phyloP scores from a whole-genome alignment of 2,113 vertebrate species.

The Epinephelus fuscoguttatus region DNA sequence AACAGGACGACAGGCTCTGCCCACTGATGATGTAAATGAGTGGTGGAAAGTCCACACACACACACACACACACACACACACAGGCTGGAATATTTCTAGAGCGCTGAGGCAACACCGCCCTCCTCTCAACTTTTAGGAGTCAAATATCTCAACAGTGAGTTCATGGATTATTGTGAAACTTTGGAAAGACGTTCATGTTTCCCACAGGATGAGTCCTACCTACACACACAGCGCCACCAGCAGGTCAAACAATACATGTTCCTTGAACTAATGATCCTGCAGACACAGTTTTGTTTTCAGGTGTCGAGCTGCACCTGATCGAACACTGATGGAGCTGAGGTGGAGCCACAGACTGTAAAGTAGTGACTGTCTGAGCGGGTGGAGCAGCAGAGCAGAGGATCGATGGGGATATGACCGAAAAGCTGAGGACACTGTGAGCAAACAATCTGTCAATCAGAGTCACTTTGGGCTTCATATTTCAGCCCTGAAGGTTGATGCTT shows the following conservation, averaged over 20 bases:
- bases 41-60: conserved; percentile 24
- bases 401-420: too few species aligned
- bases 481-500: too few species aligned
- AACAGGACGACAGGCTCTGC: conserved; percentile 1
- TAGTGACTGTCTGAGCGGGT: too few species aligned
- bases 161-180: neutral
- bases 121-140: neutral
- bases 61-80: conserved; percentile 1
- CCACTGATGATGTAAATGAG: neutral
- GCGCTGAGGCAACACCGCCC: neutral
- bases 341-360: too few species aligned
- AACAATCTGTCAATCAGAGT: too few species aligned
- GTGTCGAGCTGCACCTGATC: too few species aligned
- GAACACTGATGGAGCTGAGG: too few species aligned
- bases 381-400: too few species aligned
- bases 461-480: too few species aligned
- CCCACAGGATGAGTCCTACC: neutral
- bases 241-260: neutral
- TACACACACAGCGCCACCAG: neutral
- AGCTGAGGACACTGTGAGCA: too few species aligned
- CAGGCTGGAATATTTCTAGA: neutral
- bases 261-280: neutral
- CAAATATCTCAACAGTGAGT: neutral
- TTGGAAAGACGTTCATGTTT: neutral
- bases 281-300: too few species aligned